Percentiles rank a stretch among this genome's conserved stretches.
Evolutionary conservation across 2,888 invertebrate genomes (phyloP).

Genomic region (Xylota segnis): DNA sequence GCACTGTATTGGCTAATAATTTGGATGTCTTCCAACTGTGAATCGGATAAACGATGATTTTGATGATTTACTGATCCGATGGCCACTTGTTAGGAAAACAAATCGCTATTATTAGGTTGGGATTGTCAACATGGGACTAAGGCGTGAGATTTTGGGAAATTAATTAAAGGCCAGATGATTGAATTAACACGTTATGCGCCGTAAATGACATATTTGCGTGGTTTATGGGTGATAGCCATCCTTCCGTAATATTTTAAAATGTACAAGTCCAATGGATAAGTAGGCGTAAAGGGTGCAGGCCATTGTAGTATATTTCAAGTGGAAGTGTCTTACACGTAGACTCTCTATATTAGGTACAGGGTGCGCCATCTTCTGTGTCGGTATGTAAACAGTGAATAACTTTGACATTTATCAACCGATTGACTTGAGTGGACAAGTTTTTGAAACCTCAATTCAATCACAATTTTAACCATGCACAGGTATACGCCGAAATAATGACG

Average conservation of each 20-base stretch:
- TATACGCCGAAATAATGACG: too few species aligned
- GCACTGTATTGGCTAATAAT: constrained; percentile 11
- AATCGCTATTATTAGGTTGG: constrained; percentile 13
- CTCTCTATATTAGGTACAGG: too few species aligned
- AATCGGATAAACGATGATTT: constrained; percentile 22
- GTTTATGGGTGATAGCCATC: neutral
- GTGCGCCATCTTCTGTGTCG: too few species aligned
- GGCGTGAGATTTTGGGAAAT: constrained; percentile 8
- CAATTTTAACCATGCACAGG: too few species aligned
- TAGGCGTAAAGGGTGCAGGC: too few species aligned
- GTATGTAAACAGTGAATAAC: too few species aligned
- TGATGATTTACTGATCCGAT: constrained; percentile 23
- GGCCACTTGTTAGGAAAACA: constrained; percentile 34
- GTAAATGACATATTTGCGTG: too few species aligned
- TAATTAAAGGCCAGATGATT: constrained; percentile 19
- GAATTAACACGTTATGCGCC: neutral
- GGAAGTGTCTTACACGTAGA: too few species aligned
- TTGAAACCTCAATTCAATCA: too few species aligned
- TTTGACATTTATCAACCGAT: too few species aligned
- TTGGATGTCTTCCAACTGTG: constrained; percentile 42
- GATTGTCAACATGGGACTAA: constrained; percentile 16
- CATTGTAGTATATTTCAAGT: too few species aligned
- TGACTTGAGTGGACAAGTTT: too few species aligned
- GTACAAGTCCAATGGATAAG: neutral
- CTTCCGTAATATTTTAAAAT: neutral